phyloP scores from a whole-genome alignment of 2,888 invertebrate genomes.

The Lochmaea crataegi region DNA sequence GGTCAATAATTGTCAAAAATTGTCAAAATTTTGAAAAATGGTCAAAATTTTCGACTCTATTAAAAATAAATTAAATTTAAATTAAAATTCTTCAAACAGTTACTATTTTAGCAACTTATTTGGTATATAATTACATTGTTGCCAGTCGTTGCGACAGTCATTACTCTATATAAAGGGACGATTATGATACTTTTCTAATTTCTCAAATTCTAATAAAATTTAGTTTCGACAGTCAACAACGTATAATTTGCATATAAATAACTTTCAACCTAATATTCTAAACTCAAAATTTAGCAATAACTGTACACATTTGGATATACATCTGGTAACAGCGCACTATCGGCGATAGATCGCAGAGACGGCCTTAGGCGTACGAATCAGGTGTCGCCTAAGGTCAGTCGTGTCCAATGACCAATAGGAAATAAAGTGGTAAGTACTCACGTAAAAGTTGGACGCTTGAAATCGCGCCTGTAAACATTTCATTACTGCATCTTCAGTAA shows the following conservation, averaged over 20 bases:
- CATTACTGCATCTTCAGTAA: slow-evolving; percentile 94
- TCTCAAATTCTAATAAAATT: no score
- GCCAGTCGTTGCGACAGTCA: neutral
- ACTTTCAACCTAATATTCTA: no score
- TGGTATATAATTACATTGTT: slow-evolving; percentile 18
- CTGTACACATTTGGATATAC: neutral
- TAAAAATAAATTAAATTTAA: slow-evolving; percentile 26
- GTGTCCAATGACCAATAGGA: slow-evolving; percentile 57
- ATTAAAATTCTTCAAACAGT: slow-evolving; percentile 27
- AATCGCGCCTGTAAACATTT: slow-evolving; percentile 91
- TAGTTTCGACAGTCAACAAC: no score
- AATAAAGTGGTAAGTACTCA: slow-evolving; percentile 68
- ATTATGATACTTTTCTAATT: no score
- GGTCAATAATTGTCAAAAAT: no score
- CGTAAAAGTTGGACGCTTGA: slow-evolving; percentile 87
- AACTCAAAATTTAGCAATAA: neutral
- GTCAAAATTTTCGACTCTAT: no score
- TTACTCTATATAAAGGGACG: neutral
- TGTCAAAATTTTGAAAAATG: no score
- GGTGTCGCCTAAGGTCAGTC: slow-evolving; percentile 56
- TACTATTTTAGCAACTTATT: slow-evolving; percentile 24
- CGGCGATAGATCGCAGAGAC: slow-evolving; percentile 51
- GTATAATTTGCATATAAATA: no score
- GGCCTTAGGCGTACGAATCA: slow-evolving; percentile 50
- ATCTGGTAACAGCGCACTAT: neutral